These are phyloP conservation scores for Ceriagrion tenellum DNA, from an alignment of 2,888 invertebrate species.

Conservation along the genomic window DNA sequence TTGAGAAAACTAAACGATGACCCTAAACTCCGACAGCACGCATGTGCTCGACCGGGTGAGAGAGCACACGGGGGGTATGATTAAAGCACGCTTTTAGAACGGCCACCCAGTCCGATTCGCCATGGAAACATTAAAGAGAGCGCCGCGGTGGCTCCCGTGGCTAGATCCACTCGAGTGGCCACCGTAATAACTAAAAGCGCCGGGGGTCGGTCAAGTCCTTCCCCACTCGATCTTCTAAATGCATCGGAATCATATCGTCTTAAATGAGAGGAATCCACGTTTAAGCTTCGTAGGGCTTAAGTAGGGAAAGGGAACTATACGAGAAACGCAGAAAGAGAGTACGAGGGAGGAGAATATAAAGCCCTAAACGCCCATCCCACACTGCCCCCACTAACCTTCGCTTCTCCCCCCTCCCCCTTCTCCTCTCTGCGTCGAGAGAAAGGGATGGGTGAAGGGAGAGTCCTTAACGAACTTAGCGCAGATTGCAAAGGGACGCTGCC, in stretches of 20 bases:
- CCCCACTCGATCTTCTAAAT: slow-evolving; percentile 4
- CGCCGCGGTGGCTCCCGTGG: background rate
- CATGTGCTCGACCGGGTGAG: too few relatives aligned
- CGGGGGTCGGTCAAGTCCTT: background rate
- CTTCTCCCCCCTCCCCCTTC: background rate
- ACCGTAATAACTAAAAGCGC: background rate
- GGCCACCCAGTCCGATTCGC: background rate
- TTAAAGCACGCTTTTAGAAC: slow-evolving; percentile 1
- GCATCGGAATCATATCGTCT: background rate
- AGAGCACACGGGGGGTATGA: background rate
- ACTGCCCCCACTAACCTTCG: background rate
- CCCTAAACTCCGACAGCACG: background rate
- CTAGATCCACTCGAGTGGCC: background rate
- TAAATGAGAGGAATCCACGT: background rate
- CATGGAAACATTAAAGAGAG: too few relatives aligned
- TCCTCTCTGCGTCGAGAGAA: background rate
- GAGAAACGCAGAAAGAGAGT: background rate
- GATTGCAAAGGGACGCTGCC: slow-evolving; percentile 43
- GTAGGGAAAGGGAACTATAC: background rate
- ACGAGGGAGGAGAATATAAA: background rate
- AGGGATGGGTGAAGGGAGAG: background rate
- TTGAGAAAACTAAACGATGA: background rate
- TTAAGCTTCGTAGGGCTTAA: background rate
- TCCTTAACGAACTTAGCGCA: slow-evolving; percentile 66
- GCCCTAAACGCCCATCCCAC: background rate